Conservation (phyloP, 2,888 invertebrate species). For the Drosophila vallismaia region DNA sequence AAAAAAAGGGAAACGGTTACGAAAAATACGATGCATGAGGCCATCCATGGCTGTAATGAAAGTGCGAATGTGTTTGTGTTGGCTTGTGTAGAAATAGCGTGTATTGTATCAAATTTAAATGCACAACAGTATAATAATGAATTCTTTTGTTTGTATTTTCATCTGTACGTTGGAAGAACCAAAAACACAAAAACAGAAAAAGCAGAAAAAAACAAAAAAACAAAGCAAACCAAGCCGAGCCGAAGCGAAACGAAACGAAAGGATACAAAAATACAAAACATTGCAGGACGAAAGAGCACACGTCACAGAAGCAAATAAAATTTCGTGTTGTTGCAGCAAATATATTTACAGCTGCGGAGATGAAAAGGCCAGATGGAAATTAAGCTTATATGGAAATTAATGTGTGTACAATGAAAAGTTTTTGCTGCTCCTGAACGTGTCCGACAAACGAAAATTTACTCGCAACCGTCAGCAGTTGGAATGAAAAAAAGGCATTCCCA, state of each 20-base stretch:
- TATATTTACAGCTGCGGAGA: slow-evolving; percentile 39
- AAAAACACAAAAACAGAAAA: slow-evolving; percentile 26
- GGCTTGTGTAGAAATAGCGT: slow-evolving; percentile 68
- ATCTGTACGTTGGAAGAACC: slow-evolving; percentile 36
- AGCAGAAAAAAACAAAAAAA: slow-evolving; percentile 28
- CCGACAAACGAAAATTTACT: slow-evolving; percentile 48
- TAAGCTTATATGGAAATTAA: slow-evolving; percentile 56
- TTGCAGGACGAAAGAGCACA: slow-evolving; percentile 42
- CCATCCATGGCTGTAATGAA: slow-evolving; percentile 36
- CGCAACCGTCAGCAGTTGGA: slow-evolving; percentile 27
- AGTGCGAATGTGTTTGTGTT: slow-evolving; percentile 30
- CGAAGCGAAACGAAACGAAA: slow-evolving; percentile 8
- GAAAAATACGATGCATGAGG: slow-evolving; percentile 58
- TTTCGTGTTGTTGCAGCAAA: slow-evolving; percentile 24
- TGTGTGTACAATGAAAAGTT: slow-evolving; percentile 45
- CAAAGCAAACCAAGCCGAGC: slow-evolving; percentile 30
- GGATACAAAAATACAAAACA: slow-evolving; percentile 26
- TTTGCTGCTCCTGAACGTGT: slow-evolving; percentile 29
- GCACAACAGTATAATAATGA: slow-evolving; percentile 76
- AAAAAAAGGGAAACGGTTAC: slow-evolving; percentile 29
- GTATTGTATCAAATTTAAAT: slow-evolving; percentile 78
- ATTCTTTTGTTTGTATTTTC: slow-evolving; percentile 73
- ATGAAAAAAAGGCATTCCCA: slow-evolving; percentile 12
- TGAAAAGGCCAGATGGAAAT: slow-evolving; percentile 50
- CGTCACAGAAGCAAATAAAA: slow-evolving; percentile 23